Evolutionary conservation across 1,140 invertebrate genomes (phyloP), one percentile per base, ranked within the genome.

Genomic region (Hycleus cichorii): DNA sequence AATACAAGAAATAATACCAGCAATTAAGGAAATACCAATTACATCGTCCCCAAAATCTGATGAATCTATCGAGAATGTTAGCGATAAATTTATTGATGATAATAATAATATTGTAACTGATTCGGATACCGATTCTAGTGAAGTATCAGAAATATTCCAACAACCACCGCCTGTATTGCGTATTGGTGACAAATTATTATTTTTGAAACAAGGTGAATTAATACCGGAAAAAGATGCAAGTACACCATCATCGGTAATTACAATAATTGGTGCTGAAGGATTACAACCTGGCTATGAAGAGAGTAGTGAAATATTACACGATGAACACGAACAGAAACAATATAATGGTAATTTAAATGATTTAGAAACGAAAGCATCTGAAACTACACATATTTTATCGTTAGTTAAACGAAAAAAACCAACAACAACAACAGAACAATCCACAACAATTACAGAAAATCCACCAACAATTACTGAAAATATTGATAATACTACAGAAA

Each of bases 211-310:
- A 54, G 73, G 68, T n/a, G 67, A 71, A 58, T 56, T 73, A 7
- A 65, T 74, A 8, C 64, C 66, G 3, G 69, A 72, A 58, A 72
- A 73, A 57, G 67, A 69, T 52, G 58, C 62, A 3, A 69, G 67
- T 38, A 76, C 66, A 40, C 73, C 74, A 4, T 57, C 66, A 3
- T 66, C 71, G 4, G 67, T 76, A 10, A 73, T 76, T 26, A 76
- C 73, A 42, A 66, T 76, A 11, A 71, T 76, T 32, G 74, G 74
- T 38, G 74, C 74, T 24, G 74, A 76, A 68, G 73, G 74, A 18
- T 60, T 76, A 6, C 72, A 76, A 65, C 62, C 71, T 45, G 72
- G 71, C 47, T 62, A 63, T 8, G 39, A 65, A 4, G 72, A 72
- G 49, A 67, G 69, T 7, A 69, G 71, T 18, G 63, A 63, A 11